Evolutionary conservation across 2,888 invertebrate species (phyloP).

Genomic region (Drosophila pseudotalamancana): DNA sequence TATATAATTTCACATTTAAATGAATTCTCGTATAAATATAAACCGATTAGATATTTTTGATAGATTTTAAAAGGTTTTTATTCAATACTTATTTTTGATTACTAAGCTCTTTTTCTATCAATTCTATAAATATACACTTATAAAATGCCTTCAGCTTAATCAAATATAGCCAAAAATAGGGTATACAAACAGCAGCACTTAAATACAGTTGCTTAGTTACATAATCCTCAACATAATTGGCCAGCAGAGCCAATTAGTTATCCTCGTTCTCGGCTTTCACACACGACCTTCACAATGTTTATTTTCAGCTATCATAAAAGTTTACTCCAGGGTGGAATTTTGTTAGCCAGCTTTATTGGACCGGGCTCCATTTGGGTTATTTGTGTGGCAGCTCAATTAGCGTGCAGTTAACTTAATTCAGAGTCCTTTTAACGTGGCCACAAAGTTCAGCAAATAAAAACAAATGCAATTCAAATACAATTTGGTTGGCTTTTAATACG

Average conservation of each 20-base stretch:
- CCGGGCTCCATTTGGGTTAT: constrained; percentile 46
- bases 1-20: no score
- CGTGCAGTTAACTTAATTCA: constrained; percentile 61
- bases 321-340: background rate
- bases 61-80: no score
- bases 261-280: no score
- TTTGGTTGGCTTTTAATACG: constrained; percentile 38
- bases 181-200: background rate
- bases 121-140: no score
- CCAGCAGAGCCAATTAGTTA: background rate
- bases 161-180: no score
- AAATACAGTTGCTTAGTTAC: background rate
- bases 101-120: no score
- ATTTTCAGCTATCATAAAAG: constrained; percentile 32
- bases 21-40: no score
- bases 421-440: constrained; percentile 8
- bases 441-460: constrained; percentile 19
- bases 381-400: constrained; percentile 66
- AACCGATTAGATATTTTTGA: no score
- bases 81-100: no score
- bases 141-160: no score
- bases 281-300: constrained; percentile 43
- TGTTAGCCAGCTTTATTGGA: constrained; percentile 26
- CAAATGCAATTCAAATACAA: constrained; percentile 11
- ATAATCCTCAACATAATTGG: background rate